Percentiles rank a stretch among this genome's conserved stretches.
Evolutionary conservation across 2,797 vertebrate genomes (phyloP).

Genomic region (Enteromius paludinosus): DNA sequence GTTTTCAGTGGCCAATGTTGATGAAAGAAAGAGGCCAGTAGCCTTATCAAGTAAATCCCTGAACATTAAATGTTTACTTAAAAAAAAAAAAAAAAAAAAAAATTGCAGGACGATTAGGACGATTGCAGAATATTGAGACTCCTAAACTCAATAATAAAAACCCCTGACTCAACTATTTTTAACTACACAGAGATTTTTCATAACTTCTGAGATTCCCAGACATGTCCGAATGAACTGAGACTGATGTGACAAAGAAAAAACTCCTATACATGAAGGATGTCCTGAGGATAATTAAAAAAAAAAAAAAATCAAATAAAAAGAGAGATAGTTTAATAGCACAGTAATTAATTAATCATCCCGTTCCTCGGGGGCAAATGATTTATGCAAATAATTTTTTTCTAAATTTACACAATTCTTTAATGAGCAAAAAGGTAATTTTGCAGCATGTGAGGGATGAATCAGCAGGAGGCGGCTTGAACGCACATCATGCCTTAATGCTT

Average conservation of each 20-base stretch:
- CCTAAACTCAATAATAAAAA: conserved; percentile 27
- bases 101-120: conserved; percentile 15
- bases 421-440: conserved; percentile 45
- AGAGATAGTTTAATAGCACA: conserved; percentile 57
- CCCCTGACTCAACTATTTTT: conserved; percentile 41
- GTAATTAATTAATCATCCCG: conserved; percentile 78
- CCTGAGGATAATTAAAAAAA: conserved; percentile 11
- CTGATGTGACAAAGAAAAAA: background rate
- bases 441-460: conserved; percentile 30
- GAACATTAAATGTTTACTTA: too few relatives aligned
- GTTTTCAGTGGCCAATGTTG: background rate
- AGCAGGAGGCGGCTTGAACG: conserved; percentile 15
- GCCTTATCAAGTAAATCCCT: background rate
- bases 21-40: background rate
- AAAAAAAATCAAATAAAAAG: background rate
- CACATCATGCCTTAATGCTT: conserved; percentile 40
- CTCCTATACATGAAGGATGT: conserved; percentile 10
- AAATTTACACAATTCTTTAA: conserved; percentile 41
- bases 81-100: background rate
- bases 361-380: conserved; percentile 74
- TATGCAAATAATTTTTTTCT: conserved; percentile 71
- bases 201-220: background rate
- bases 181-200: conserved; percentile 21
- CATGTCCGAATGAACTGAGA: background rate
- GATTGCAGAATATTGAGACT: conserved; percentile 38